phyloP scores from a whole-genome alignment of 1,140 invertebrate species.

The Drosophila suzukii region DNA sequence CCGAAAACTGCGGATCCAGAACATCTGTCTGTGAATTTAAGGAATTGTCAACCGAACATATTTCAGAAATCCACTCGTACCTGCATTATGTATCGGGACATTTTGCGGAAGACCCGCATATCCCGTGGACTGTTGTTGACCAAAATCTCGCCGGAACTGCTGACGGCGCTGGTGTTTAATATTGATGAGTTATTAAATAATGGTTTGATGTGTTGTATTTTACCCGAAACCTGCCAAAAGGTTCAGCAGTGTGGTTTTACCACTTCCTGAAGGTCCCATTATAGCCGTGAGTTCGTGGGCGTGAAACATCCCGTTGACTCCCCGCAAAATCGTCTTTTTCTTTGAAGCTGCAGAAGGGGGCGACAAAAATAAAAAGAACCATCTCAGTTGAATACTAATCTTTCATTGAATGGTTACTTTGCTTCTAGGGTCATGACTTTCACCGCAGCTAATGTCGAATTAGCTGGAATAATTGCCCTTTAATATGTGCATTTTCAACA shows the following conservation, averaged over 20 bases:
- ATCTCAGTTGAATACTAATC: neutral
- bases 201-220: neutral
- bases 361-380: neutral
- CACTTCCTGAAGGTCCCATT: slow-evolving; percentile 94
- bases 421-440: slow-evolving; percentile 4
- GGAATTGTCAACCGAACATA: neutral
- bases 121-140: slow-evolving; percentile 92
- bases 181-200: neutral
- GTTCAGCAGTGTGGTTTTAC: slow-evolving; percentile 95
- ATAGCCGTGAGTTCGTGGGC: slow-evolving; percentile 89
- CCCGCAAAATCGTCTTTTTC: slow-evolving; percentile 64
- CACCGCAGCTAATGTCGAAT: neutral
- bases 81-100: slow-evolving; percentile 98
- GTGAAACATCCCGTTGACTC: slow-evolving; percentile 76
- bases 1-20: slow-evolving; percentile 93
- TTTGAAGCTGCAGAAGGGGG: slow-evolving; percentile 31
- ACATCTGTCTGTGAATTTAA: slow-evolving; percentile 88
- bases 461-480: slow-evolving; percentile 32
- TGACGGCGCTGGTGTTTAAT: slow-evolving; percentile 52
- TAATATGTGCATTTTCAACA: slow-evolving; percentile 35
- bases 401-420: neutral
- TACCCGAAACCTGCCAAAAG: slow-evolving; percentile 94
- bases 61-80: slow-evolving; percentile 1
- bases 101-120: slow-evolving; percentile 91
- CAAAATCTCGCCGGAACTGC: slow-evolving; percentile 87